Evolutionary conservation across 2,888 invertebrate species (phyloP).

Genomic region (Caenorhabditis japonica): DNA sequence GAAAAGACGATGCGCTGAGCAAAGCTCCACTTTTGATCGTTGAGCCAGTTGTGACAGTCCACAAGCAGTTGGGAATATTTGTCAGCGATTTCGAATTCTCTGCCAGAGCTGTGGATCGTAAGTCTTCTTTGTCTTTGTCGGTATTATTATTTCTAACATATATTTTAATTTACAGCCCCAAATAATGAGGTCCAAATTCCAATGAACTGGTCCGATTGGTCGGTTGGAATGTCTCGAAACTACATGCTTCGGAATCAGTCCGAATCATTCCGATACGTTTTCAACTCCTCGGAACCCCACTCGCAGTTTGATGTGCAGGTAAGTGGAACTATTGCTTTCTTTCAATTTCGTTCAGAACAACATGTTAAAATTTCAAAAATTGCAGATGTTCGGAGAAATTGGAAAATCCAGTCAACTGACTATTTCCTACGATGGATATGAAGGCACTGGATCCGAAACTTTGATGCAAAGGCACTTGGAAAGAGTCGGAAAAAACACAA

Average conservation of each 20-base stretch:
- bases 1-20: conserved; percentile 20
- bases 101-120: conserved; percentile 20
- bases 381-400: conserved; percentile 44
- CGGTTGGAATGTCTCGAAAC: conserved; percentile 51
- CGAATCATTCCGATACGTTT: conserved; percentile 28
- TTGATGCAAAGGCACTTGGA: conserved; percentile 10
- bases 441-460: conserved; percentile 39
- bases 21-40: conserved; percentile 27
- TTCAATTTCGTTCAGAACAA: too few species aligned
- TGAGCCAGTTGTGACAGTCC: conserved; percentile 53
- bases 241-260: conserved; percentile 44
- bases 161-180: conserved; percentile 6
- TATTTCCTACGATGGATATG: conserved; percentile 36
- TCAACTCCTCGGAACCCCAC: conserved; percentile 21
- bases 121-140: not conserved
- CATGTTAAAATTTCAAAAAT: not conserved
- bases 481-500: conserved; percentile 6
- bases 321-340: too few species aligned
- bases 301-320: conserved; percentile 42
- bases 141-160: too few species aligned
- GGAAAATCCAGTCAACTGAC: conserved; percentile 9
- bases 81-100: conserved; percentile 32
- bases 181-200: conserved; percentile 5
- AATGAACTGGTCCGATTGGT: conserved; percentile 48
- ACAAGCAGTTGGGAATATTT: conserved; percentile 32